phyloP scores from a whole-genome alignment of 92 coral and sea anemone genomes.

The Metridium senile region DNA sequence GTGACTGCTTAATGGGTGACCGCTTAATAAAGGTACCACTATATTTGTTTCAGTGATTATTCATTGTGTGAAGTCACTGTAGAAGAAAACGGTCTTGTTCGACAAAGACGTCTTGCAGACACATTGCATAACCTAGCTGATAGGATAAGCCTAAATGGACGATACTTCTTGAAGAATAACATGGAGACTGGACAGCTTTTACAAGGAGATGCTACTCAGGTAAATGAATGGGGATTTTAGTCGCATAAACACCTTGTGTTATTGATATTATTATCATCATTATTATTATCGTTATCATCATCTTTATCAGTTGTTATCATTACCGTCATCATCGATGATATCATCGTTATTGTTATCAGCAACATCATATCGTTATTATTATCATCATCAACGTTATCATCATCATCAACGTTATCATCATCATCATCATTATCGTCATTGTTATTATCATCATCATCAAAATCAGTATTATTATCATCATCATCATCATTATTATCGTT shows the following conservation, averaged over 20 bases:
- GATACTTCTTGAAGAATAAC: constrained; percentile 84
- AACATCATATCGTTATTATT: too few relatives aligned
- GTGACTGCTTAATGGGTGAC: too few relatives aligned
- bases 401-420: neutral
- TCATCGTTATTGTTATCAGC: neutral
- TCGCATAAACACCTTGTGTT: neutral
- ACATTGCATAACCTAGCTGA: constrained; percentile 77
- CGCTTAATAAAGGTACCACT: too few relatives aligned
- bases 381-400: too few relatives aligned
- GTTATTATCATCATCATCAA: neutral
- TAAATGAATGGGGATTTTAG: constrained; percentile 20
- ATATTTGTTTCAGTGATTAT: constrained; percentile 57
- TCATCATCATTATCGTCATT: neutral
- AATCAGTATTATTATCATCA: neutral
- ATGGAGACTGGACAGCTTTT: constrained; percentile 71
- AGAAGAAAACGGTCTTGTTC: constrained; percentile 82
- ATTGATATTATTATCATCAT: neutral
- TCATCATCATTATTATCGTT: neutral
- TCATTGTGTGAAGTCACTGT: constrained; percentile 95
- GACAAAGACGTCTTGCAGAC: constrained; percentile 91
- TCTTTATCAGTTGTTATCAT: neutral
- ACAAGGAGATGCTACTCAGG: constrained; percentile 95
- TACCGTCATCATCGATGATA: neutral
- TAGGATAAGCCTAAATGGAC: constrained; percentile 80
- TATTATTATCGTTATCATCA: neutral